phyloP scores from a whole-genome alignment of 1,140 invertebrate genomes.

The Sinella curviseta region DNA sequence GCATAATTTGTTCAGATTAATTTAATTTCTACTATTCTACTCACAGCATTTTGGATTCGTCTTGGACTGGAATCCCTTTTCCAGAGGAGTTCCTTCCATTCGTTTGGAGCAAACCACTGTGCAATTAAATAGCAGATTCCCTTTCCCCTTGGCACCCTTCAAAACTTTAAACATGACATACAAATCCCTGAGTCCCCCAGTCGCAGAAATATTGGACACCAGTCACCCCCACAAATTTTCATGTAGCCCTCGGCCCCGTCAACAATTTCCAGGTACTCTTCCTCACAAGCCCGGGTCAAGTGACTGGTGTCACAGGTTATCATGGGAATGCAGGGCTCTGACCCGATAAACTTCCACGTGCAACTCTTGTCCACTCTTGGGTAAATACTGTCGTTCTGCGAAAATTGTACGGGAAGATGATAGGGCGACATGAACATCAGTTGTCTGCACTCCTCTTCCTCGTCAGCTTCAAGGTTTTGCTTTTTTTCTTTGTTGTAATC shows the following conservation, averaged over 20 bases:
- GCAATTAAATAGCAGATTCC: slow-evolving; percentile 28
- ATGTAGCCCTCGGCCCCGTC: slow-evolving; percentile 36
- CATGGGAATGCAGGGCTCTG: slow-evolving; percentile 42
- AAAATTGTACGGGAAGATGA: not conserved
- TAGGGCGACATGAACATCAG: slow-evolving; percentile 20
- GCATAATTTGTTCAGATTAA: not conserved
- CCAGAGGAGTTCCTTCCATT: slow-evolving; percentile 31
- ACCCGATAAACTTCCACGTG: slow-evolving; percentile 28
- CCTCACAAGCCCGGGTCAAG: slow-evolving; percentile 19
- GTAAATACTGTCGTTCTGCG: not conserved
- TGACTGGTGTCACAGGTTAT: slow-evolving; percentile 32
- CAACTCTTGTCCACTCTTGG: not conserved
- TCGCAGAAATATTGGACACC: slow-evolving; percentile 30
- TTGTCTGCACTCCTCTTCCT: not conserved
- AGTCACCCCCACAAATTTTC: slow-evolving; percentile 32
- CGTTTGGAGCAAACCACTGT: slow-evolving; percentile 30
- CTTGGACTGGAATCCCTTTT: slow-evolving; percentile 13
- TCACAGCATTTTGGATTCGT: slow-evolving; percentile 37
- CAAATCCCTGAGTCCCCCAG: slow-evolving; percentile 35
- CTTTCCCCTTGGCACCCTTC: not conserved
- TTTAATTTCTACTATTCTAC: not conserved
- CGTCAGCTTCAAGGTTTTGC: not conserved
- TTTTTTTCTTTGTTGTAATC: too few relatives aligned
- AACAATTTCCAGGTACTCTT: slow-evolving; percentile 30
- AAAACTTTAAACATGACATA: slow-evolving; percentile 30